phyloP scores from a whole-genome alignment of 1,140 invertebrate genomes.

The Camponotus floridanus region DNA sequence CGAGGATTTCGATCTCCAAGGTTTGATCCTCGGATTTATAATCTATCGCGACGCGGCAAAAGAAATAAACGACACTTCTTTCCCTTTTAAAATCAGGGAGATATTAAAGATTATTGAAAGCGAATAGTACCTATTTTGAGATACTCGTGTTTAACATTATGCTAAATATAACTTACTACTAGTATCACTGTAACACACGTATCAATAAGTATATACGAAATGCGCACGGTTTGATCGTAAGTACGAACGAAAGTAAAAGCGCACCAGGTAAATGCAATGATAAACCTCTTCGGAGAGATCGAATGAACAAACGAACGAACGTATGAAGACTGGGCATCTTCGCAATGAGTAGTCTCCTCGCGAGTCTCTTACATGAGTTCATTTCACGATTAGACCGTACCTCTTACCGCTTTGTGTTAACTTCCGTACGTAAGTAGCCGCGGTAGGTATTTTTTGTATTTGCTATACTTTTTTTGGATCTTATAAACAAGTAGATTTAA shows the following conservation, averaged over 20 bases:
- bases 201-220: constrained; percentile 70
- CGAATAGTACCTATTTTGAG: constrained; percentile 2
- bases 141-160: constrained; percentile 63
- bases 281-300: constrained; percentile 85
- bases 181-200: constrained; percentile 63
- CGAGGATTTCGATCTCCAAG: neutral
- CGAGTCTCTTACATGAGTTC: constrained; percentile 85
- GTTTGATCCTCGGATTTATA: constrained; percentile 21
- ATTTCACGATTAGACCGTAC: constrained; percentile 85
- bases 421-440: constrained; percentile 88
- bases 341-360: constrained; percentile 84
- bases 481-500: constrained; percentile 81
- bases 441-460: constrained; percentile 89
- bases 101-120: constrained; percentile 15
- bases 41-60: constrained; percentile 6
- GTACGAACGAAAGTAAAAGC: constrained; percentile 86
- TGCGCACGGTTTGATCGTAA: constrained; percentile 88
- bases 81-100: constrained; percentile 1
- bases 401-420: constrained; percentile 86
- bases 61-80: neutral
- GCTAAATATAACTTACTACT: constrained; percentile 69
- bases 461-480: constrained; percentile 83
- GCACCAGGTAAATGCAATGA: constrained; percentile 89
- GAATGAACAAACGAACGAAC: constrained; percentile 85
- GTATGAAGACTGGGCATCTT: constrained; percentile 85